phyloP scores from a whole-genome alignment of 2,797 vertebrate species.

The Ataeniobius toweri region DNA sequence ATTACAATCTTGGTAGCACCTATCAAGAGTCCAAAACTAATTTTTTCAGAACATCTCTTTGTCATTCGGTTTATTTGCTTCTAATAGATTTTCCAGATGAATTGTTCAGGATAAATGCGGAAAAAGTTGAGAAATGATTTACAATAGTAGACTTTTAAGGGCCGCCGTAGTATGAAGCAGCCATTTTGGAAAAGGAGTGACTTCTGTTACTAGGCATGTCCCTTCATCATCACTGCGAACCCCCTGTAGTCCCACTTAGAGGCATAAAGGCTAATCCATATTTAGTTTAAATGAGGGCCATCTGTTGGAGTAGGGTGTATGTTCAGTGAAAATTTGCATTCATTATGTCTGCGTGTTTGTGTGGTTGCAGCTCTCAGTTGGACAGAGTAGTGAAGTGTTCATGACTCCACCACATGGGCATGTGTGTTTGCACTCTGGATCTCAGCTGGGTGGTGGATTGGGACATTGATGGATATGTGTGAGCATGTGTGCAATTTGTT shows the following conservation, averaged over 20 bases:
- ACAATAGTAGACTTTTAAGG: background rate
- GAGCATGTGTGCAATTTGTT: slow-evolving; percentile 63
- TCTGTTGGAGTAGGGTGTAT: slow-evolving; percentile 62
- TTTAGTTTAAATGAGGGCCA: slow-evolving; percentile 74
- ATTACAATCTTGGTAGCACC: too few species aligned
- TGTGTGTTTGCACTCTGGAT: slow-evolving; percentile 59
- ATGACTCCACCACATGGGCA: slow-evolving; percentile 43
- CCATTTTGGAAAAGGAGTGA: slow-evolving; percentile 6
- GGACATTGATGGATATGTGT: slow-evolving; percentile 67
- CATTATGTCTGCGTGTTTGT: slow-evolving; percentile 19
- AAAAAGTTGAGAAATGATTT: background rate
- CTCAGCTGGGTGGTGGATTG: slow-evolving; percentile 53
- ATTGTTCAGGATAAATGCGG: too few species aligned
- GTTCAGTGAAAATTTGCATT: slow-evolving; percentile 46
- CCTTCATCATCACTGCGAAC: slow-evolving; percentile 42
- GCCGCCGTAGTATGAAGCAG: background rate
- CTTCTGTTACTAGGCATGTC: slow-evolving; percentile 30
- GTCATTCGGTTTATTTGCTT: too few species aligned
- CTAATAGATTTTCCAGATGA: too few species aligned
- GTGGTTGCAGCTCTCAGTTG: slow-evolving; percentile 57
- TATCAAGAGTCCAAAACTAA: too few species aligned
- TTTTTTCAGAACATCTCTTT: too few species aligned
- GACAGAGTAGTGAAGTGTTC: slow-evolving; percentile 45
- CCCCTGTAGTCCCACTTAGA: slow-evolving; percentile 44
- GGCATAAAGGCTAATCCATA: slow-evolving; percentile 71